Conservation (phyloP, 2,888 invertebrate genomes). For the Dryadula phaetusa region DNA sequence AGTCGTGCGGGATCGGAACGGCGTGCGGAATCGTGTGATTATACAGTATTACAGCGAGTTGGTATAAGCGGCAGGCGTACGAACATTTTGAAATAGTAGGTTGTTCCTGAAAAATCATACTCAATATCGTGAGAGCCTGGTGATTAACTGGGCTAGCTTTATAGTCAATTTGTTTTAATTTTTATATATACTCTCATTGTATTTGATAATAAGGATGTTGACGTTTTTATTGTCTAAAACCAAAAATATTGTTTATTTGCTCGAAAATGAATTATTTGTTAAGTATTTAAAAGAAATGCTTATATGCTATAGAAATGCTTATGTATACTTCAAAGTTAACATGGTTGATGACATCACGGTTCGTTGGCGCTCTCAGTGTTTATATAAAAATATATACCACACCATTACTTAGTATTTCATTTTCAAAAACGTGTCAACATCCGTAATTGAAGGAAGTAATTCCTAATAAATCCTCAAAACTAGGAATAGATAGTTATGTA, state of each 20-base stretch:
- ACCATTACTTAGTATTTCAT: background rate
- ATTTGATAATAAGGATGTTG: slow-evolving; percentile 1
- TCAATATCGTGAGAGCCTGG: background rate
- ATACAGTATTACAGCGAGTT: slow-evolving; percentile 64
- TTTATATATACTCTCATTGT: background rate
- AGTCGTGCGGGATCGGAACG: slow-evolving; percentile 58
- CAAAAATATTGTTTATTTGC: no score
- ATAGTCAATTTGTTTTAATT: background rate
- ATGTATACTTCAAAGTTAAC: no score
- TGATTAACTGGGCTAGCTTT: background rate
- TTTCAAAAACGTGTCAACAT: background rate
- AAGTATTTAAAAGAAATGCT: background rate
- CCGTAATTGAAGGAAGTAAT: background rate
- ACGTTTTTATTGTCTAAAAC: background rate
- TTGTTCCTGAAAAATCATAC: slow-evolving; percentile 12
- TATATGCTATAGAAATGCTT: no score
- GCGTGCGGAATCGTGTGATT: slow-evolving; percentile 41
- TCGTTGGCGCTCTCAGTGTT: slow-evolving; percentile 12
- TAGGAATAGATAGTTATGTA: background rate
- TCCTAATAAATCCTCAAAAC: slow-evolving; percentile 10
- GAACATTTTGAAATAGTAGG: background rate
- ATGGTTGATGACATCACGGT: background rate
- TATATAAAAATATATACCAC: slow-evolving; percentile 10
- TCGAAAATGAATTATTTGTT: no score
- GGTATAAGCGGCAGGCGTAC: slow-evolving; percentile 21